Base-by-base conservation (phyloP, 2,797 vertebrate species). In the Uromys caudimaculatus region DNA sequence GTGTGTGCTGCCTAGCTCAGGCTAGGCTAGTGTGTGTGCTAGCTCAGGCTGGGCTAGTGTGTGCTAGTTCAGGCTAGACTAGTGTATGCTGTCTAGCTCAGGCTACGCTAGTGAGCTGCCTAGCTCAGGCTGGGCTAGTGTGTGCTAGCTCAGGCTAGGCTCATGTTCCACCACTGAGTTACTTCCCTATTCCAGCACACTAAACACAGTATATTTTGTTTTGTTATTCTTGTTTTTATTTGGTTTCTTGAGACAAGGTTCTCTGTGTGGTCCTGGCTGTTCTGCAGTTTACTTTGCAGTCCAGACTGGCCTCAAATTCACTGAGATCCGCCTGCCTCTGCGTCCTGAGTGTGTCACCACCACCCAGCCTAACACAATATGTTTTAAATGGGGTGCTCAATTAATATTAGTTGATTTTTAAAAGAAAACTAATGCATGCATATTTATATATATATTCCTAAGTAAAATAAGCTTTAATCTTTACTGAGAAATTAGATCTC, bases 381-480 rank as follows among this genome's bases (percentile, higher is more conserved):
- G 29, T 69, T 95, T 96, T 67, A 94, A 94, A 88, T 12, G 50
- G 14, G 47, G 14, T 58, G 8, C 47, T 62, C 69, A 93, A 19
- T 56, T 47, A 56, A 47, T 73, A 69, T 82, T 81, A 79, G n/a
- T 67, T 44, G 60, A 13, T 82, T 73, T 73, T 81, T 85, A 54
- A 69, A 56, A 83, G 35, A 83, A 93, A 94, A 88, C 58, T 35
- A 81, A 1, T 47, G 69, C 85, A 38, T 56, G 24, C 11, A 38
- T 52, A 32, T 84, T 24, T 12, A 44, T 52, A 32, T 84, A 44
- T 32, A 14, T 41, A 91, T 35, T 79, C 64, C 54, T 60, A 50
- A 85, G 58, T 75, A 56, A 85, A 69, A 79, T 91, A 50, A 50
- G 78, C 73, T 71, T 90, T 81, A 89, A 27, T 76, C 64, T 69